These are phyloP conservation scores for Drosophila imparisetae DNA, from an alignment of 2,888 invertebrate genomes.

Conservation along the genomic window DNA sequence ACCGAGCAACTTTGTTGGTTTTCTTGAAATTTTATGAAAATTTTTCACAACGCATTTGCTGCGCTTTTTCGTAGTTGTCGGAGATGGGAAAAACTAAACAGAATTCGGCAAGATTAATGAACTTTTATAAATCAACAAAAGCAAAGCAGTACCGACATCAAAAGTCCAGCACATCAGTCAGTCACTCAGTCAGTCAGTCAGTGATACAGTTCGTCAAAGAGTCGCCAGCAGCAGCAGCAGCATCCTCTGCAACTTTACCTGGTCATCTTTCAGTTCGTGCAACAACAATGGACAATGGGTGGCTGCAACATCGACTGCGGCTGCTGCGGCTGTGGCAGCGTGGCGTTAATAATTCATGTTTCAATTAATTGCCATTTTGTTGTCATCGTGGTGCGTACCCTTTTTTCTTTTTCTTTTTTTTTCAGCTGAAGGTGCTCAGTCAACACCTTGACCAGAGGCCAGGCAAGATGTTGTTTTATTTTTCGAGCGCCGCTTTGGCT, in stretches of 20 bases:
- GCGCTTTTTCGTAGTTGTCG: conserved; percentile 50
- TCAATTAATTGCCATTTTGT: conserved; percentile 82
- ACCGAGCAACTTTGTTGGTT: conserved; percentile 44
- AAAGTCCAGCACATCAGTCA: conserved; percentile 47
- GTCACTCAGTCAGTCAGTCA: conserved; percentile 14
- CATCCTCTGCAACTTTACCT: conserved; percentile 69
- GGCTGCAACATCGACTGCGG: conserved; percentile 41
- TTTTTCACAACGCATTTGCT: conserved; percentile 60
- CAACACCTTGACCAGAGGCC: conserved; percentile 76
- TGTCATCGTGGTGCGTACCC: conserved; percentile 56
- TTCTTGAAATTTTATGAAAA: conserved; percentile 54
- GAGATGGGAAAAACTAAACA: conserved; percentile 39
- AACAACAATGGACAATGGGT: conserved; percentile 65
- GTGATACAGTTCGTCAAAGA: conserved; percentile 40
- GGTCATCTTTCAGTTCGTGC: conserved; percentile 65
- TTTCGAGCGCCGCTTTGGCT: conserved; percentile 40
- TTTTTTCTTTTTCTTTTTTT: conserved; percentile 11
- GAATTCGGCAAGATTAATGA: conserved; percentile 81
- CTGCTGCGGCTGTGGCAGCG: conserved; percentile 41
- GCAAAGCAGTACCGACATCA: conserved; percentile 48
- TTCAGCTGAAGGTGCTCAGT: conserved; percentile 49
- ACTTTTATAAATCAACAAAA: conserved; percentile 69
- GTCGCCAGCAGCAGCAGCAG: conserved; percentile 34
- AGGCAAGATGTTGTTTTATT: conserved; percentile 15
- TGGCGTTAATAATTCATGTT: conserved; percentile 79